phyloP scores from a whole-genome alignment of 2,888 invertebrate genomes.

The Eilema depressum region DNA sequence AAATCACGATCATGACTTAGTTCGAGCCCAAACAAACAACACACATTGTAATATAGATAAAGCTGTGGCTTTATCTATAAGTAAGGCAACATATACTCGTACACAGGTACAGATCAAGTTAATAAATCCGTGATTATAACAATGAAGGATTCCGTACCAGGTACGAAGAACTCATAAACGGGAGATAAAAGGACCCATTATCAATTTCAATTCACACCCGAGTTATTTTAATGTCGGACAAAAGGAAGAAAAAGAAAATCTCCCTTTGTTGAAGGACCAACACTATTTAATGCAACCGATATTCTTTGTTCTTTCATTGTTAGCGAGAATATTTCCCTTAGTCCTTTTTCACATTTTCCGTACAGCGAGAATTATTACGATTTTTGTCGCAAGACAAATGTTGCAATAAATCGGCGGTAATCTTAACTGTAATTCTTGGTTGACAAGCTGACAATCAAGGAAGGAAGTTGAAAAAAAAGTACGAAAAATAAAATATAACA shows the following conservation, averaged over 20 bases:
- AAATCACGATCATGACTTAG: too few species aligned
- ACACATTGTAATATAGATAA: too few species aligned
- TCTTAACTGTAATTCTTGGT: too few species aligned
- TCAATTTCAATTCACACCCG: slow-evolving; percentile 22
- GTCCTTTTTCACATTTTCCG: slow-evolving; percentile 3
- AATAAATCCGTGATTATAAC: neutral
- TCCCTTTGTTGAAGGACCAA: slow-evolving; percentile 43
- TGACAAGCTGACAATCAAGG: too few species aligned
- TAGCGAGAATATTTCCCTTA: slow-evolving; percentile 23
- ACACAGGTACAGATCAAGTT: neutral
- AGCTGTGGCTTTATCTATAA: too few species aligned
- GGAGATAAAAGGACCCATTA: slow-evolving; percentile 4
- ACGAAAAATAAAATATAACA: too few species aligned
- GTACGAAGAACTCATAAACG: neutral
- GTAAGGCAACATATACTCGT: too few species aligned
- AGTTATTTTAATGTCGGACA: slow-evolving; percentile 41
- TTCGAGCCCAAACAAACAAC: too few species aligned
- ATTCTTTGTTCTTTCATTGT: slow-evolving; percentile 28
- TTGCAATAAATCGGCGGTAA: too few species aligned
- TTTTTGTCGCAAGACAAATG: neutral
- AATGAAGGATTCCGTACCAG: neutral
- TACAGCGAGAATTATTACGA: neutral
- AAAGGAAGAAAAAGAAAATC: slow-evolving; percentile 49
- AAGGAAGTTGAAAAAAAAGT: too few species aligned
- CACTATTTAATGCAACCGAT: slow-evolving; percentile 53